A percentile compares a stretch with the other conserved stretches of the same genome.
These are phyloP conservation scores for Rhagoletis pomonella DNA, from an alignment of 1,140 invertebrate species.

Conservation along the genomic window DNA sequence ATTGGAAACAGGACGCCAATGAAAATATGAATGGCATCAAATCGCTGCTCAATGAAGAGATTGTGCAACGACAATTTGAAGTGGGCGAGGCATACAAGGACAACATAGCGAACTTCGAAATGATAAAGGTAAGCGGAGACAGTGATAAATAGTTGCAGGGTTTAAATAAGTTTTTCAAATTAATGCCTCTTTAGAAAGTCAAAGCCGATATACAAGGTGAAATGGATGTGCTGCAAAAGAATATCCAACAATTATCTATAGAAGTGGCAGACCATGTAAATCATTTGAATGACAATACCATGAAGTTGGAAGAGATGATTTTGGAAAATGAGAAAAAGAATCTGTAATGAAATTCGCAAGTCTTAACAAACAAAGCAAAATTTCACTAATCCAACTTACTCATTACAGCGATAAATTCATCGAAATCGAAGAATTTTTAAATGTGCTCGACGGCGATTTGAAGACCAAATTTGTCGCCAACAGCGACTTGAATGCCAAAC, in stretches of 20 bases:
- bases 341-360: constrained; percentile 58
- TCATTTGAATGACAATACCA: constrained; percentile 68
- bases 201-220: constrained; percentile 65
- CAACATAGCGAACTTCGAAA: constrained; percentile 65
- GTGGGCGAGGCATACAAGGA: constrained; percentile 66
- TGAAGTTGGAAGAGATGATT: constrained; percentile 69
- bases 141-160: background rate
- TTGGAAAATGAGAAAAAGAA: constrained; percentile 66
- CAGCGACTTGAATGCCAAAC: constrained; percentile 64
- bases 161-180: background rate
- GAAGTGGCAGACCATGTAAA: constrained; percentile 68
- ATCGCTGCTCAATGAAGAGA: constrained; percentile 65
- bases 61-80: constrained; percentile 60
- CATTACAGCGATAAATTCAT: constrained; percentile 66
- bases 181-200: constrained; percentile 57
- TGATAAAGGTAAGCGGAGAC: constrained; percentile 61
- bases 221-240: constrained; percentile 65
- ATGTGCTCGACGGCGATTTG: constrained; percentile 66
- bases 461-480: constrained; percentile 64
- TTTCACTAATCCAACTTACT: background rate
- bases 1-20: constrained; percentile 69
- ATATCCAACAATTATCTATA: constrained; percentile 65
- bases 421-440: constrained; percentile 68
- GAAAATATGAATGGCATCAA: constrained; percentile 62
- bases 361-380: background rate